A percentile compares a stretch with the other conserved stretches of the same genome.
These are phyloP conservation scores for Smutsia gigantea DNA, from an alignment of 2,797 vertebrate genomes.

Conservation along the genomic window DNA sequence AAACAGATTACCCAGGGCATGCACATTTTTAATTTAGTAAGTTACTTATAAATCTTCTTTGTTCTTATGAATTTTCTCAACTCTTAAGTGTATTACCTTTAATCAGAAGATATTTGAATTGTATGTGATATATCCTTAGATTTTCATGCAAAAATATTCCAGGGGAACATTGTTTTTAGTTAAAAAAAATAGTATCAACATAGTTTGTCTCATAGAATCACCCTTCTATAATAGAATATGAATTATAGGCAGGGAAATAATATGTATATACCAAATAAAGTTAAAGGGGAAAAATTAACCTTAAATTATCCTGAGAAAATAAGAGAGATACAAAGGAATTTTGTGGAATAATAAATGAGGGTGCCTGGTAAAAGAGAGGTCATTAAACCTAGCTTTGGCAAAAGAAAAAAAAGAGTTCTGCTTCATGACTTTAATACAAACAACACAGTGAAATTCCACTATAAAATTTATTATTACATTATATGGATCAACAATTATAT, in stretches of 20 bases:
- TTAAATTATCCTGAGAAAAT: neutral
- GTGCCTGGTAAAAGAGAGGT: neutral
- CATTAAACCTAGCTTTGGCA: slow-evolving; percentile 19
- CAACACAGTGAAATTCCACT: neutral
- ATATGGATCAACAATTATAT: neutral
- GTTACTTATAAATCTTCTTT: neutral
- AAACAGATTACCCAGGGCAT: neutral
- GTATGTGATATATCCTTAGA: neutral
- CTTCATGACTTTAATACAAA: neutral
- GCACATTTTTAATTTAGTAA: neutral
- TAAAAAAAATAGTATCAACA: neutral
- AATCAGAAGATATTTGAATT: neutral
- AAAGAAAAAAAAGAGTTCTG: neutral
- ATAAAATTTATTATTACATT: neutral
- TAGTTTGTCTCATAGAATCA: neutral
- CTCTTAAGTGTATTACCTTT: neutral
- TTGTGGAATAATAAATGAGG: neutral
- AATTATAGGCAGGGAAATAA: neutral
- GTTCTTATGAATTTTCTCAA: neutral
- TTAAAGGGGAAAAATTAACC: neutral
- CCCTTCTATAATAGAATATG: neutral
- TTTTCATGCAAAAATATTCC: slow-evolving; percentile 26
- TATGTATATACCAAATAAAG: neutral
- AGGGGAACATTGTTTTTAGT: neutral
- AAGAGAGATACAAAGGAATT: neutral